phyloP scores from a whole-genome alignment of 1,140 invertebrate species.

The Sycophaga agraensis region DNA sequence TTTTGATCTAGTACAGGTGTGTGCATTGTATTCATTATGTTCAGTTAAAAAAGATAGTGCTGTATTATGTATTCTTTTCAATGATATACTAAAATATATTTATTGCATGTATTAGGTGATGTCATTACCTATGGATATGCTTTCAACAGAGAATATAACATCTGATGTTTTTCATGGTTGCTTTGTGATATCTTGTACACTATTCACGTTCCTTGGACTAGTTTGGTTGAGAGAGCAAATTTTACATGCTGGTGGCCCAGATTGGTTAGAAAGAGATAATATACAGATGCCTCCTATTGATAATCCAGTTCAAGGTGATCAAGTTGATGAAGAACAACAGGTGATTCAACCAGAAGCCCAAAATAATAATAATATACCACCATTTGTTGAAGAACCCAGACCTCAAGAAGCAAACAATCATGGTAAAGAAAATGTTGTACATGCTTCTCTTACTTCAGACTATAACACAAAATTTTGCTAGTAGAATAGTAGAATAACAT shows the following conservation, averaged over 20 bases:
- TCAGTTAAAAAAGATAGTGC: background rate
- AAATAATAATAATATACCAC: constrained; percentile 56
- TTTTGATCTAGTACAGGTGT: constrained; percentile 69
- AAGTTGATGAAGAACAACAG: constrained; percentile 36
- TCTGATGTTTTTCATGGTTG: constrained; percentile 95
- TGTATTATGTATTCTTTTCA: background rate
- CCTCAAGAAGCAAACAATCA: constrained; percentile 36
- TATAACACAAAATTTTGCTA: too few species aligned
- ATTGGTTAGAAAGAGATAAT: constrained; percentile 84
- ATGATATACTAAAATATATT: background rate
- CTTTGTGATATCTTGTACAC: constrained; percentile 94
- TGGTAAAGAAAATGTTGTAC: constrained; percentile 30
- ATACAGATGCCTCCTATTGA: constrained; percentile 49
- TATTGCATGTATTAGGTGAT: constrained; percentile 58
- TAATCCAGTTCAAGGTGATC: constrained; percentile 42
- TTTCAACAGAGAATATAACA: constrained; percentile 90
- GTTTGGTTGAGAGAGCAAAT: constrained; percentile 99
- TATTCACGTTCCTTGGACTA: constrained; percentile 94
- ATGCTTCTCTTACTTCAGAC: too few species aligned
- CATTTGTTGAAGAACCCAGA: constrained; percentile 47
- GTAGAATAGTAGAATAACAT: too few species aligned
- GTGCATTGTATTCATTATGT: background rate
- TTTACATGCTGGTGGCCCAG: constrained; percentile 92
- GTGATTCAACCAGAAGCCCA: constrained; percentile 41
- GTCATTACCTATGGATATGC: constrained; percentile 86